Conservation (phyloP, 37 sponge, comb jelly and placozoan species). For the Cladorhizidae sp. region DNA sequence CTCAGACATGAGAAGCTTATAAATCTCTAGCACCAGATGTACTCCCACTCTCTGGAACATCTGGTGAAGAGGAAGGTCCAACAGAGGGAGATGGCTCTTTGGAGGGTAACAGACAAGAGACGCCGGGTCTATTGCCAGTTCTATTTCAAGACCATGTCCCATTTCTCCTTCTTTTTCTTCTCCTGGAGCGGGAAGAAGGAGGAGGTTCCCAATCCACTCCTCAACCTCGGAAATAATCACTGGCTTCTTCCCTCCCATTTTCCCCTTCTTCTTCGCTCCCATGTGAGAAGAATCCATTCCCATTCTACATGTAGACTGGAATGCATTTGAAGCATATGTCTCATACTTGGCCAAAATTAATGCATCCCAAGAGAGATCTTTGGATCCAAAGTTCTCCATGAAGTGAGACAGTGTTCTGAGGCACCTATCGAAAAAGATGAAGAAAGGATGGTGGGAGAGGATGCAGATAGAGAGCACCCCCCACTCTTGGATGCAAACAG, state of each 20-base stretch:
- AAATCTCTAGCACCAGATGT: constrained; percentile 57
- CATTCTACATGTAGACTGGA: not conserved
- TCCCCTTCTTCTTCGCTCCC: not conserved
- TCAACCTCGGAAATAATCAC: constrained; percentile 26
- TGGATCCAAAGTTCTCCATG: constrained; percentile 46
- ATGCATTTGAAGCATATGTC: not conserved
- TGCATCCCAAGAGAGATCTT: constrained; percentile 29
- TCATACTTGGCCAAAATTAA: constrained; percentile 21
- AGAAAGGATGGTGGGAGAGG: constrained; percentile 53
- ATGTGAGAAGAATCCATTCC: not conserved
- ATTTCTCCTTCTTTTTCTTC: not conserved
- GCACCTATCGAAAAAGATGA: constrained; percentile 56
- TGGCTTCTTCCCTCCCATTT: not conserved
- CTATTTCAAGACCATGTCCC: constrained; percentile 60
- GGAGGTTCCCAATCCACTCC: constrained; percentile 62
- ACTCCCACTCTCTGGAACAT: constrained; percentile 51
- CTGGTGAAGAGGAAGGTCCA: constrained; percentile 57
- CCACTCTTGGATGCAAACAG: constrained; percentile 46
- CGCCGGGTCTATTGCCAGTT: constrained; percentile 73
- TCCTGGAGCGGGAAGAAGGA: constrained; percentile 33
- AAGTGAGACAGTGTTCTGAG: constrained; percentile 47
- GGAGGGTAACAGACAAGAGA: constrained; percentile 51
- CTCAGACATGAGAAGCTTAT: constrained; percentile 64
- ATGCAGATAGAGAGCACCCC: constrained; percentile 69
- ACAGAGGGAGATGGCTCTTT: constrained; percentile 46